Percentiles rank a stretch among this genome's conserved stretches.
phyloP scores from a whole-genome alignment of 2,113 vertebrate genomes.

The Glareola pratincola region DNA sequence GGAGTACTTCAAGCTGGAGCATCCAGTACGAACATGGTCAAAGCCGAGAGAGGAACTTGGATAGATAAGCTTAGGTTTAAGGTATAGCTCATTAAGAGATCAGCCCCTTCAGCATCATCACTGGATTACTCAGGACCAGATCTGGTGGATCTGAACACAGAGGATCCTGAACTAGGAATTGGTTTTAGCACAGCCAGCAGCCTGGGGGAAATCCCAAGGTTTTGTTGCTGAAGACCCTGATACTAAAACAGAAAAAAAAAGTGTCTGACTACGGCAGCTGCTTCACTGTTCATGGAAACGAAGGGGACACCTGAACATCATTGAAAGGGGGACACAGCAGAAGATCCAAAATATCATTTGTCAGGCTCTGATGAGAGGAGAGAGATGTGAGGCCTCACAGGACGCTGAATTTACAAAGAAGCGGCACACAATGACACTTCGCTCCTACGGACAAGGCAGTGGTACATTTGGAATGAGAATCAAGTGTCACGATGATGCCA shows the following conservation, averaged over 20 bases:
- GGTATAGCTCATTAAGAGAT: not conserved
- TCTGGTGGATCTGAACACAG: not conserved
- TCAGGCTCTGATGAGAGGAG: not conserved
- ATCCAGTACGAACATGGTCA: not conserved
- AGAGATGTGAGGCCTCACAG: not conserved
- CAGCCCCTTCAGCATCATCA: not conserved
- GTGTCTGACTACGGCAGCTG: not conserved
- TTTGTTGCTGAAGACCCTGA: not conserved
- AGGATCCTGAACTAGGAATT: not conserved
- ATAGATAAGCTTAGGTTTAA: not conserved
- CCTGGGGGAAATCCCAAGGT: not conserved
- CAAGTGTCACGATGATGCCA: fast-evolving
- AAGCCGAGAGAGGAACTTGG: not conserved
- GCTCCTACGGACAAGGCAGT: not conserved
- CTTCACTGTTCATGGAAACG: not conserved
- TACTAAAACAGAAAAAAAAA: not conserved
- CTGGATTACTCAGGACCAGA: not conserved
- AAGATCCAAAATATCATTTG: not conserved
- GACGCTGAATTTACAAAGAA: not conserved
- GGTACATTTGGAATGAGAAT: not conserved
- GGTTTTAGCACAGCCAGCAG: not conserved
- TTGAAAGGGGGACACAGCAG: fast-evolving
- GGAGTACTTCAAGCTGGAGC: not conserved
- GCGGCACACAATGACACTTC: fast-evolving
- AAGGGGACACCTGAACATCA: not conserved